Base-by-base conservation (phyloP, 2,797 vertebrate genomes). In the Pseudochaenichthys georgianus region DNA sequence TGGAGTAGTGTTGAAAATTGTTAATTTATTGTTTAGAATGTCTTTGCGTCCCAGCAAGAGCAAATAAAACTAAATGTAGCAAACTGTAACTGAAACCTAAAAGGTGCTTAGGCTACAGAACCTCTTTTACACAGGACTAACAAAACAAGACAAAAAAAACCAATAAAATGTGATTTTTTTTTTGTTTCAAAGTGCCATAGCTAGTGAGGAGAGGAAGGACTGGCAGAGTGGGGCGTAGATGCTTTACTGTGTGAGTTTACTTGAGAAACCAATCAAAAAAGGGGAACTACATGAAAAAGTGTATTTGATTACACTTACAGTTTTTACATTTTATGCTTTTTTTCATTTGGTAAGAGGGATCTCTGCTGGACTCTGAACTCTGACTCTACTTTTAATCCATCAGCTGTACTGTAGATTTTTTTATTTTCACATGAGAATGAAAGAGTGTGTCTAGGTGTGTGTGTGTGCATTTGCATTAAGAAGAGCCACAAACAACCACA, bases 181-280 rank as follows among this genome's bases (percentile, higher is more conserved):
- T 88, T 81, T 82, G 76, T 77, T 92, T 94, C 89, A 89, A 95
- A 94, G 95, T 95, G 95, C 95, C 95, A 96, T 95, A 95, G 93
- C 75, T 95, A 88, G 90, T 83, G 83, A 92, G 78, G 86, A 88
- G 78, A 86, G 78, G 64, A 90, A 78, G 77, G 92, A 88, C 50
- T 85, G 93, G 90, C 89, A 82, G 82, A 82, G 82, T 55, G 78
- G 84, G 90, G 86, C 82, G 5, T 90, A 92, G 90, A 94, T 88
- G 92, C 93, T 93, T 92, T 92, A 91, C 84, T 86, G 82, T 87
- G 87, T 73, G 79, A 82, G 86, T 94, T 94, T 93, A 93, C 94
- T 88, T 90, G 89, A 94, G 83, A 93, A 86, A 89, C 68, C 85
- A 94, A 93, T 92, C 87, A 88, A 85, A 89, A 84, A 83, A 70